Conservation (phyloP, 2,888 invertebrate genomes). For the Agapetus fuscipes region DNA sequence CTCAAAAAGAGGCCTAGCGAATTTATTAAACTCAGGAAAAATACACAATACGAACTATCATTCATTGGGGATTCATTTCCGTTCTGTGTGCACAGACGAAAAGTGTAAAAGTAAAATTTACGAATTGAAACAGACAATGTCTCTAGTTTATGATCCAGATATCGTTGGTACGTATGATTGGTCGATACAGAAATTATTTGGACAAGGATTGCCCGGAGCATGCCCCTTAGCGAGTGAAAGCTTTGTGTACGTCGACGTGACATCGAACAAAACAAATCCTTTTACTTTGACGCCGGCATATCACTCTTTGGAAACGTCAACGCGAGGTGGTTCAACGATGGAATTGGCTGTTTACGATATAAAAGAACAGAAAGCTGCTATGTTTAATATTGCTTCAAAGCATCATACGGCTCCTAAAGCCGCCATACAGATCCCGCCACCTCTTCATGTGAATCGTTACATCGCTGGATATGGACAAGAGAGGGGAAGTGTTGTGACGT, state of each 20-base stretch:
- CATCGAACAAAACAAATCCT: conserved; percentile 49
- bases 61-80: conserved; percentile 77
- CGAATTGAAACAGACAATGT: conserved; percentile 77
- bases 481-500: conserved; percentile 79
- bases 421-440: conserved; percentile 48
- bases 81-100: conserved; percentile 61
- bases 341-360: conserved; percentile 65
- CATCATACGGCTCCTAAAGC: conserved; percentile 41
- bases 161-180: conserved; percentile 64
- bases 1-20: conserved; percentile 77
- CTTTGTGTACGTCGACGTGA: conserved; percentile 71
- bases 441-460: conserved; percentile 68
- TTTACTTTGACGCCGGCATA: conserved; percentile 58
- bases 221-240: conserved; percentile 76
- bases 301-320: conserved; percentile 45
- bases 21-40: conserved; percentile 79
- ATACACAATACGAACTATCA: conserved; percentile 91
- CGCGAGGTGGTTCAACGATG: conserved; percentile 58
- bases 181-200: conserved; percentile 80
- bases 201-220: conserved; percentile 68
- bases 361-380: conserved; percentile 38
- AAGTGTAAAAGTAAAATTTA: conserved; percentile 53
- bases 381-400: conserved; percentile 61
- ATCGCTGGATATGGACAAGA: conserved; percentile 88
- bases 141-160: conserved; percentile 76